Base-by-base conservation (phyloP, 2,113 vertebrate genomes). In the Scolopax mira region DNA sequence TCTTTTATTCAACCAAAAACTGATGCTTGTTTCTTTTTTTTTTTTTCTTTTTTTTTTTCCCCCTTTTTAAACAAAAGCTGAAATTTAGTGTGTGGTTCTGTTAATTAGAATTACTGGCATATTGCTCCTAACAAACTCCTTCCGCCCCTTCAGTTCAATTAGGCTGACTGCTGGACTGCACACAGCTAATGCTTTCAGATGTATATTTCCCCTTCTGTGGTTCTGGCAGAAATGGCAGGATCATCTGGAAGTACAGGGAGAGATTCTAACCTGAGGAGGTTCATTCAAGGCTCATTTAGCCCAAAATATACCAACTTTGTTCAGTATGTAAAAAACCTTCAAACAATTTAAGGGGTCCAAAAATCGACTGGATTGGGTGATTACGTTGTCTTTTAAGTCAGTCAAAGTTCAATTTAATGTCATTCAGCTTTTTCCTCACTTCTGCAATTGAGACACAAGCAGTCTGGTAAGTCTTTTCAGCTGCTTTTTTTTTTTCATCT, bases 251-350 rank as follows among this genome's bases (percentile, higher is more conserved):
- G 3, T 62, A 58, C 12, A 64, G 55, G 37, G 10, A 0, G 1
- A 70, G 55, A 66, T 55, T 80, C 24, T 74, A 74, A 81, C 48
- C 17, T 55, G 21, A 0, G 1, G 51, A 78, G 11, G 21, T 46
- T 90, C 21, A 39, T 84, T 78, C 39, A 84, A 78, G 27, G 33
- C 55, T 88, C 71, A 85, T 66, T 91, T 94, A 88, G 35, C 52
- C 19, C 31, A 31, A 33, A 24, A 19, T 33, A 71, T 30, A 60
- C 39, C 22, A 90, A 9, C 15, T 88, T 51, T 35, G 51, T 66
- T 90, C 27, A 58, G 5, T 22, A 46, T 58, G 13, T 62, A 66
- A 49, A 39, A 92, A 84, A 90, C 5, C 23, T 64, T 62, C 21
- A 60, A 86, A 73, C 2, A 79, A 89, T 78, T 54, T 41, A 74